Base-by-base conservation (phyloP, 2,888 invertebrate genomes). In the Protonemura montana region DNA sequence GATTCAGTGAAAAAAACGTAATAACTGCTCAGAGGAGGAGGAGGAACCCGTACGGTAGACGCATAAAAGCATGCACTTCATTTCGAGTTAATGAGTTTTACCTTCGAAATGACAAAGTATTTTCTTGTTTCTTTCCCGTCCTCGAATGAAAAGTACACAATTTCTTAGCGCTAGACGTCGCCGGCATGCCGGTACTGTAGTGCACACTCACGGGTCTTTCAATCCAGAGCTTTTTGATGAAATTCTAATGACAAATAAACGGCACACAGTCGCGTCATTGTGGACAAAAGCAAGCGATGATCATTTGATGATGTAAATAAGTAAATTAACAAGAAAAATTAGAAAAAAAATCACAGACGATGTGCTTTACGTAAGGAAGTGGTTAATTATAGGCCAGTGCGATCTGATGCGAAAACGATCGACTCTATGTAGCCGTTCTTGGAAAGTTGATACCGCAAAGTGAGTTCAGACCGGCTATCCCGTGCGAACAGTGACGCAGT, bases 101-200 rank as follows among this genome's bases (percentile, higher is more conserved):
- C 59, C 59, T 59, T 59, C 59, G 59, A 59, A 59, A 59, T 59
- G 59, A 59, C 59, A 59, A 59, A 21, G 59, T 59, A 59, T 59
- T 59, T 35, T 59, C 59, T 13, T 59, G 6, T 59, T 59, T 59
- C 59, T 59, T 21, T 59, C 10, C 21, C 21, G 6, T 59, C 16
- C 59, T 59, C 21, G 59, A 59, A 59, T 59, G 59, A 59, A 59
- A 59, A 21, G 59, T 59, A 59, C 59, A 59, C 16, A 59, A 16
- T 59, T 21, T 59, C 59, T 59, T 59, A 59, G 21, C 13, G 21
- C 5, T 5, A 41, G 41, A 59, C 13, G 59, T 59, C 13, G 7
- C 21, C 13, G n/a, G 41, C 13, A 59, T 21, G 3, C 59, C 1
- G 13, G 3, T 21, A 3, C 21, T 59, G 59, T 21, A 41, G 21